Base-by-base conservation (phyloP, 2,113 vertebrate species). In the Callochromis pleurospilus region DNA sequence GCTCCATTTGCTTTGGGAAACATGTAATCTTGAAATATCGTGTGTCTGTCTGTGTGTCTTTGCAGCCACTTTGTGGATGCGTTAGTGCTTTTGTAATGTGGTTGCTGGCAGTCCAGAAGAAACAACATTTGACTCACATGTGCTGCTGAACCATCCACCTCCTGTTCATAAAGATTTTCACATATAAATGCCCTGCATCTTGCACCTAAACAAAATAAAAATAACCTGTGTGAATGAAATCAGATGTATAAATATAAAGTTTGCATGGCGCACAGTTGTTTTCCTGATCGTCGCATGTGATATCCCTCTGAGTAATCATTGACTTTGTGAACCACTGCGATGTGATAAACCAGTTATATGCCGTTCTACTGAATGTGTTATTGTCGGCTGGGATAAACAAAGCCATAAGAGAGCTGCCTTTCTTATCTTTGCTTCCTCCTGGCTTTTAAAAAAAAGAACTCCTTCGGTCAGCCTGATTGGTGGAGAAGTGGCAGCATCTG, bases 341-440 rank as follows among this genome's bases (percentile, higher is more conserved):
- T 60, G 70, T 51, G 80, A 88, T 92, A 86, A 90, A 92, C 56
- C 62, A 81, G 86, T 79, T 84, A 79, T 54, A 70, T 47, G 38
- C 42, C 6, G 81, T 62, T 81, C 80, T 13, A 82, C 38, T 79
- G 92, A 83, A 33, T 29, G 17, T 94, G 92, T 94, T 94, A 89
- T 93, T 94, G 92, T 90, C 75, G 29, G 73, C 65, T 85, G 91
- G 90, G 86, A 89, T 89, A 95, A 95, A 96, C 93, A 96, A 93
- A 94, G 90, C 93, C 75, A 87, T 90, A 92, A 92, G 90, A 90
- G 80, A 90, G 80, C 88, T 86, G 90, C 85, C 87, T 91, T 77
- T 60, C 92, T 94, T 94, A 91, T 94, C 91, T 89, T 65, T 87
- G 55, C 90, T 90, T 90, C 92, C 91, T 90, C 80, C 70, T 90